Conservation (phyloP, 1,140 invertebrate species). For the Brachionus calyciflorus region DNA sequence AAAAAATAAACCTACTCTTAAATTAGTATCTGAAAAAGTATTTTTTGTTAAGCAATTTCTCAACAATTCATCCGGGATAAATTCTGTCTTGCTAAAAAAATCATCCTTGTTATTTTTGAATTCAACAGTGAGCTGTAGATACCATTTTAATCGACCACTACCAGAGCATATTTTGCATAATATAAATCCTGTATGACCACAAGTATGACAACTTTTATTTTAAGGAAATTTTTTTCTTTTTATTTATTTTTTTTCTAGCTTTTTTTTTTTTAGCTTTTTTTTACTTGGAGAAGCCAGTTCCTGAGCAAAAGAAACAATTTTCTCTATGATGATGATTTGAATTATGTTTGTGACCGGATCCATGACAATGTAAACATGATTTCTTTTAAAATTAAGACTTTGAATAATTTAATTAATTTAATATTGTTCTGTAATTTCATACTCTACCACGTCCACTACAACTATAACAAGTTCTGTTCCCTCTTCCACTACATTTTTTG, state of each 20-base stretch:
- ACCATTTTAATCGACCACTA: conserved; percentile 24
- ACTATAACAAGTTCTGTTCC: neutral
- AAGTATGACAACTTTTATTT: too few relatives aligned
- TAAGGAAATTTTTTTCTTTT: too few relatives aligned
- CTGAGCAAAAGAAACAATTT: neutral
- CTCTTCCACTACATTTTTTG: conserved; percentile 1
- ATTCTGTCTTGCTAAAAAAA: conserved; percentile 29
- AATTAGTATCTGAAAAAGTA: neutral
- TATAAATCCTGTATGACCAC: neutral
- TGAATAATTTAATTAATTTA: neutral
- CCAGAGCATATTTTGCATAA: neutral
- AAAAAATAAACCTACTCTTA: neutral
- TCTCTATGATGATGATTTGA: neutral
- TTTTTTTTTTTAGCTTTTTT: too few relatives aligned
- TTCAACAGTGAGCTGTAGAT: conserved; percentile 13
- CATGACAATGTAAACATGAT: conserved; percentile 23
- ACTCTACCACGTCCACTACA: neutral
- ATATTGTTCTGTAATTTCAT: neutral
- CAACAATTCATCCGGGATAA: neutral
- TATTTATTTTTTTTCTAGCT: too few relatives aligned
- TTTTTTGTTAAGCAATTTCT: neutral
- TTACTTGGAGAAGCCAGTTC: neutral
- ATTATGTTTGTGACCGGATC: neutral
- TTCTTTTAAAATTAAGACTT: neutral
- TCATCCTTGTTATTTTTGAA: conserved; percentile 36